Percentiles rank a stretch among this genome's conserved stretches.
Evolutionary conservation across 2,113 vertebrate genomes (phyloP).

Genomic region (Podarcis raffonei): DNA sequence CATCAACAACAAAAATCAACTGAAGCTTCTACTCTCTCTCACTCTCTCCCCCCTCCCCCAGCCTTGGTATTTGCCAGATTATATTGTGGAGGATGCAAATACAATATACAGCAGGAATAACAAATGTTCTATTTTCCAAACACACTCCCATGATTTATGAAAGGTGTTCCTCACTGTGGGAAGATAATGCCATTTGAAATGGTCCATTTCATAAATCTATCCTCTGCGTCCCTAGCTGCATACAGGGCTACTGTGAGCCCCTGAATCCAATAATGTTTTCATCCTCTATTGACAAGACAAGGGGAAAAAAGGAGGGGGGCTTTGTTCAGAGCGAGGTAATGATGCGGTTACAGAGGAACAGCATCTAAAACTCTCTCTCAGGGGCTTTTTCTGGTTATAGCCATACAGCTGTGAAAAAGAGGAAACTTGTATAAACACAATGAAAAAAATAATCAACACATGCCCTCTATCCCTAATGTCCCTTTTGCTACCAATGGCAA

Average conservation of each 20-base stretch:
- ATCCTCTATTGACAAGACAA: constrained; percentile 79
- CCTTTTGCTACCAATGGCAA: constrained; percentile 72
- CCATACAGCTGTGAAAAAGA: constrained; percentile 73
- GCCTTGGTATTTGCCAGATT: constrained; percentile 3
- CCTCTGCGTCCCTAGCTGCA: constrained; percentile 73
- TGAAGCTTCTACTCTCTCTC: background rate
- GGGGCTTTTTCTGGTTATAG: constrained; percentile 75
- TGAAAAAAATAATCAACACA: constrained; percentile 79
- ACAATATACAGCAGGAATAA: constrained; percentile 70
- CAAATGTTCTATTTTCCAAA: constrained; percentile 78
- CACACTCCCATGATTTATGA: constrained; percentile 85
- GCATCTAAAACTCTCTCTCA: constrained; percentile 73
- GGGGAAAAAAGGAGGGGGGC: constrained; percentile 56
- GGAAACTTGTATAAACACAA: constrained; percentile 77
- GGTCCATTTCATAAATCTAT: constrained; percentile 93
- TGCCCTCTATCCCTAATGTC: constrained; percentile 69
- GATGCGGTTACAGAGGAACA: constrained; percentile 76
- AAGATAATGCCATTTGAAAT: constrained; percentile 91
- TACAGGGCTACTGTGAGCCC: constrained; percentile 75
- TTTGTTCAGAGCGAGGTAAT: constrained; percentile 82
- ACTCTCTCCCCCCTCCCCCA: background rate
- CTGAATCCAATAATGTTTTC: constrained; percentile 86
- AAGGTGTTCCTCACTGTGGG: constrained; percentile 85
- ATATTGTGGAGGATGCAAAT: constrained; percentile 64
- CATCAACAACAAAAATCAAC: background rate